Conservation (phyloP, 37 sponge, comb jelly and placozoan species). For the Spongilla lacustris region DNA sequence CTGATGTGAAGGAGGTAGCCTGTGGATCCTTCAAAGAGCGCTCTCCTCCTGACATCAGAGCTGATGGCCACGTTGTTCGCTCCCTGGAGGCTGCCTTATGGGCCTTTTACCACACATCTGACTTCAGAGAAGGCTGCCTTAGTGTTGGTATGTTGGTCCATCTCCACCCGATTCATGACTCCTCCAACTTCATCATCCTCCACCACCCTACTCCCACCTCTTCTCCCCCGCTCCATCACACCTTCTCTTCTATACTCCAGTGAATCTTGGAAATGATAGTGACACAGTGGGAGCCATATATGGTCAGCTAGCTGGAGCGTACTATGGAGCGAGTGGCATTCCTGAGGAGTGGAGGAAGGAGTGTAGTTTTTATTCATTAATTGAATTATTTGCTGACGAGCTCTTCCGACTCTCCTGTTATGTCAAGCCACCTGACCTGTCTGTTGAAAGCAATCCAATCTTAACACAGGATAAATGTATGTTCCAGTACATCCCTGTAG, state of each 20-base stretch:
- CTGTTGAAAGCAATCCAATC: not conserved
- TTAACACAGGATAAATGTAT: not conserved
- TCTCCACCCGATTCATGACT: too few species aligned
- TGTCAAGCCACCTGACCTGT: not conserved
- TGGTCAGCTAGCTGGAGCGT: slow-evolving; percentile 92
- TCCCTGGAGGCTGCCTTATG: slow-evolving; percentile 89
- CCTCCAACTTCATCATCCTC: too few species aligned
- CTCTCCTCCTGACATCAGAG: slow-evolving; percentile 81
- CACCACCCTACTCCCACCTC: too few species aligned
- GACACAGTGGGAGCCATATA: slow-evolving; percentile 92
- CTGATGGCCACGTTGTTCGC: slow-evolving; percentile 72
- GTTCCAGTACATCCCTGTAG: not conserved
- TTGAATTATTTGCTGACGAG: slow-evolving; percentile 78
- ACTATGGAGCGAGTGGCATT: slow-evolving; percentile 78
- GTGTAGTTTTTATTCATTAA: slow-evolving; percentile 49
- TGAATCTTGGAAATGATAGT: slow-evolving; percentile 84
- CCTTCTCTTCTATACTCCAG: slow-evolving; percentile 8
- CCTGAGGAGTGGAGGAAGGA: slow-evolving; percentile 79
- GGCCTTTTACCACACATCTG: slow-evolving; percentile 78
- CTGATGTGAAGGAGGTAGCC: slow-evolving; percentile 66
- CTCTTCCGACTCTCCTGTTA: slow-evolving; percentile 33
- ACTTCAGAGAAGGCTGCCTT: slow-evolving; percentile 89
- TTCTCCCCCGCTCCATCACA: too few species aligned
- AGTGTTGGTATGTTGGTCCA: slow-evolving; percentile 71
- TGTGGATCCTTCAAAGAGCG: slow-evolving; percentile 73